Base-by-base conservation (phyloP, 2,888 invertebrate species). In the Amiota mariae region DNA sequence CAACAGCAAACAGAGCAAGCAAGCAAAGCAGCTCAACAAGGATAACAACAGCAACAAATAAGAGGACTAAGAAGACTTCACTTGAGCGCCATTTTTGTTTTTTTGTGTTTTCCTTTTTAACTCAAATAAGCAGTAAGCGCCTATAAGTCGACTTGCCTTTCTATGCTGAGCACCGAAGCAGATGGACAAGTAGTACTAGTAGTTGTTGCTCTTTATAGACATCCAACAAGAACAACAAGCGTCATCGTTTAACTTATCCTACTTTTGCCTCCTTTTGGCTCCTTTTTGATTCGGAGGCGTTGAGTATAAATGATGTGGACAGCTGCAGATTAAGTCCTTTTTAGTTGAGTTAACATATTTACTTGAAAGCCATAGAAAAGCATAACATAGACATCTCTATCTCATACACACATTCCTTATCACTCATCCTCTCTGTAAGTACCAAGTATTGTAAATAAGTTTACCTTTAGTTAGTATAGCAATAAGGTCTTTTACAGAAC, bases 251-350 rank as follows among this genome's bases (percentile, higher is more conserved):
- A 54, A n/a, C 61, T 64, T 51, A 66, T 48, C 57, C 68, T 59
- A 36, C 20, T 18, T 71, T 57, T 64, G 72, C 73, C 73, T 73
- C n/a, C n/a, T n/a, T n/a, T n/a, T 73, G 78, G 61, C 72, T 73
- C 61, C 36, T 57, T 54, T 13, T 51, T 54, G 54, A 36, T 36
- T 36, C 36, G 36, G 36, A 6, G 36, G 51, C 64, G 59, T 74
- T 73, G 72, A 57, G 71, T 67, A 67, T 47, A 20, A 61, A 66
- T 73, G 72, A 70, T 79, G 76, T 72, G 68, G 67, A 77, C 76
- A 77, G 77, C 73, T 73, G 73, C 76, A 76, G 77, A 76, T 81
- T 81, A 78, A 80, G 77, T 76, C 78, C 76, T 75, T 66, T 66
- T 66, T 66, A 66, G 66, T 75, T 75, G 48, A 70, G 24, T 72